Conservation (phyloP, 2,888 invertebrate genomes). For the Steinernema carpocapsae region DNA sequence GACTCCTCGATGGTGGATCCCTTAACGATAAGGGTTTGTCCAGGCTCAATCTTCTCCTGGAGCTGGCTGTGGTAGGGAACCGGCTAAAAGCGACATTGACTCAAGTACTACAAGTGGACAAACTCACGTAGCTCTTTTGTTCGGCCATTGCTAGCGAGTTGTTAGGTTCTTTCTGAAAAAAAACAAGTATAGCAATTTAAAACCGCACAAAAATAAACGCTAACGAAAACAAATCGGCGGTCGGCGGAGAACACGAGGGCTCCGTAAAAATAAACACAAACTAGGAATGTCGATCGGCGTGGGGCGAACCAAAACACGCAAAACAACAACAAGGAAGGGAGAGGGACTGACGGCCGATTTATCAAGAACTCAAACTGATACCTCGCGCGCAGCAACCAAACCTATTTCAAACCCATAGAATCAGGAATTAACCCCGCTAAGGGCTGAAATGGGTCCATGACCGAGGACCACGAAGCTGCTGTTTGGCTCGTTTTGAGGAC, state of each 20-base stretch:
- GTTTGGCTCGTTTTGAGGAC: too few relatives aligned
- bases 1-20: constrained; percentile 66
- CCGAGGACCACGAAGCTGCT: too few relatives aligned
- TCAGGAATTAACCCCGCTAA: too few relatives aligned
- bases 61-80: constrained; percentile 66
- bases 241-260: not conserved
- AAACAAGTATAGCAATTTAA: not conserved
- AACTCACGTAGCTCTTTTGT: constrained; percentile 32
- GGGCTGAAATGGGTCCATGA: too few relatives aligned
- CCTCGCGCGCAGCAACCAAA: not conserved
- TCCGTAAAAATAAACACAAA: constrained; percentile 28
- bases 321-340: constrained; percentile 17
- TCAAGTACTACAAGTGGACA: not conserved
- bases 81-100: constrained; percentile 54
- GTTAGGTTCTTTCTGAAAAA: constrained; percentile 7
- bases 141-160: constrained; percentile 24
- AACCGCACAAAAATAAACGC: too few relatives aligned
- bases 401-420: too few relatives aligned
- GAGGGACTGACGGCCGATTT: not conserved
- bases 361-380: not conserved
- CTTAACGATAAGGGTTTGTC: constrained; percentile 67
- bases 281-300: not conserved
- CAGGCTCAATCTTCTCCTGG: constrained; percentile 68
- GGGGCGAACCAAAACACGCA: not conserved
- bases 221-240: not conserved